Conservation (phyloP, 2,797 vertebrate species). For the Euthynnus affinis region DNA sequence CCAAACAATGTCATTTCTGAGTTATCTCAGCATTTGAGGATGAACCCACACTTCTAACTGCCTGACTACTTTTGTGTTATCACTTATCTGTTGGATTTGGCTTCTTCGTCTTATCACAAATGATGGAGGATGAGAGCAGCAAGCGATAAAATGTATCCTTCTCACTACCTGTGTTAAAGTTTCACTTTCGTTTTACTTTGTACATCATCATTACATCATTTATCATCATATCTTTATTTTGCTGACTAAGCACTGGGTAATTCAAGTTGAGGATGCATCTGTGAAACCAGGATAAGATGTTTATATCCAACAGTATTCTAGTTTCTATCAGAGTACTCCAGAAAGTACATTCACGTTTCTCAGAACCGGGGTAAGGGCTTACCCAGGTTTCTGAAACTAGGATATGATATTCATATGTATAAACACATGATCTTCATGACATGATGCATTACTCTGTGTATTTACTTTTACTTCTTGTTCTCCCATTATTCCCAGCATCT, state of each 20-base stretch:
- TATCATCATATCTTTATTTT: background rate
- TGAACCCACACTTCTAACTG: conserved; percentile 15
- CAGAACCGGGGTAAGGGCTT: too few relatives aligned
- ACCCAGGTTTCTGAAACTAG: too few relatives aligned
- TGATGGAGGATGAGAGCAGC: conserved; percentile 18
- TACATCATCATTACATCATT: background rate
- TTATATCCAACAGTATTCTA: too few relatives aligned
- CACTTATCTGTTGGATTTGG: conserved; percentile 11
- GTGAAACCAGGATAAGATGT: background rate
- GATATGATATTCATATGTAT: background rate
- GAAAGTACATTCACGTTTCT: too few relatives aligned
- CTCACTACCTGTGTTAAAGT: background rate
- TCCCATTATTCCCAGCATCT: conserved; percentile 10
- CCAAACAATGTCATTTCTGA: background rate
- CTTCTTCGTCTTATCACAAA: conserved; percentile 5
- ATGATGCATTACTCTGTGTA: background rate
- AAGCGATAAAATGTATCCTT: background rate
- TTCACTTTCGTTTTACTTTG: conserved; percentile 12
- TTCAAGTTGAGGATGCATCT: too few relatives aligned
- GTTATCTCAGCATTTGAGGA: background rate
- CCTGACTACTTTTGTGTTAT: conserved; percentile 1
- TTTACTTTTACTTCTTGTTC: background rate
- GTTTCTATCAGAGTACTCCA: too few relatives aligned
- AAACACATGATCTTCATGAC: background rate
- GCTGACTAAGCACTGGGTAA: too few relatives aligned